phyloP scores from a whole-genome alignment of 2,797 vertebrate genomes.

The Sarcophilus harrisii region DNA sequence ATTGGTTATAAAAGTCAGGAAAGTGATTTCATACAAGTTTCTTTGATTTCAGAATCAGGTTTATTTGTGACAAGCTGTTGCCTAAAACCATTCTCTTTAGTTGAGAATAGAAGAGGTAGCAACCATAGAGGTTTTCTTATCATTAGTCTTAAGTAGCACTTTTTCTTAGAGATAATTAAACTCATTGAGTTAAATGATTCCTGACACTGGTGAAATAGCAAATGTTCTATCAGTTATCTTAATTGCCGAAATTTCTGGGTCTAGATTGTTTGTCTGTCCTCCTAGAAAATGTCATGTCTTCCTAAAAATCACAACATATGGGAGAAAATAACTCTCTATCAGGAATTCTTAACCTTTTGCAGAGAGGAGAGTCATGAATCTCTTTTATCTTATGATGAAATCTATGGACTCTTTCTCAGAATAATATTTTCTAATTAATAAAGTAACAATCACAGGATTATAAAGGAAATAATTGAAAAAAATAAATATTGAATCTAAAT shows the following conservation, averaged over 20 bases:
- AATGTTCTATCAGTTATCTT: not conserved
- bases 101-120: not conserved
- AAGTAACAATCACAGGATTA: slow-evolving; percentile 18
- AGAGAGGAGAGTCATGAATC: slow-evolving; percentile 29
- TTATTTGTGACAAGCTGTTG: fast-evolving
- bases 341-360: not conserved
- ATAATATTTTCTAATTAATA: not conserved
- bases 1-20: not conserved
- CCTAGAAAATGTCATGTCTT: not conserved
- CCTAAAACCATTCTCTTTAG: not conserved
- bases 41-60: not conserved
- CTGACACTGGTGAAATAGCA: not conserved
- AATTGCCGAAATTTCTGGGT: not conserved
- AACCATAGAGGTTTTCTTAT: not conserved
- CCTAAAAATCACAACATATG: not conserved
- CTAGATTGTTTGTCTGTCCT: not conserved
- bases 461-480: not conserved
- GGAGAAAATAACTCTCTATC: not conserved
- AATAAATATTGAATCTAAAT: not conserved
- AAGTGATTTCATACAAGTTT: fast-evolving
- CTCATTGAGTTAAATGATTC: not conserved
- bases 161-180: not conserved
- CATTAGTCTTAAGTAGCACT: not conserved
- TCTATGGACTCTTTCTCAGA: not conserved
- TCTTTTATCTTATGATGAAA: not conserved